These are phyloP conservation scores for Synergus umbraculus DNA, from an alignment of 2,888 invertebrate species.

Conservation along the genomic window DNA sequence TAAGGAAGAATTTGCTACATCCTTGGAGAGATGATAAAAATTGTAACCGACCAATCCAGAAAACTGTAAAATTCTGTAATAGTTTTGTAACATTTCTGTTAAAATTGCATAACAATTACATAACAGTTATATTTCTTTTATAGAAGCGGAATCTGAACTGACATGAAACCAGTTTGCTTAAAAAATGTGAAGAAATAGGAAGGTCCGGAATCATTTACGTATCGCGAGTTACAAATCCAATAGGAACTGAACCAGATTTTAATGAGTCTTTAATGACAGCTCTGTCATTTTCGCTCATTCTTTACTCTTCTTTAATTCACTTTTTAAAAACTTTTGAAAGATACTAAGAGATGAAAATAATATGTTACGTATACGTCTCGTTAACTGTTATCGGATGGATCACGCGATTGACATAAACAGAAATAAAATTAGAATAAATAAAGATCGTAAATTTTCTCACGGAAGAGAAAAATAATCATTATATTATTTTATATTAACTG, in stretches of 20 bases:
- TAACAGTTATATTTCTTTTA: too few species aligned
- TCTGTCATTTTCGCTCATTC: not conserved
- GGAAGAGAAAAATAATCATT: slow-evolving; percentile 2
- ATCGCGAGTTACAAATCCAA: not conserved
- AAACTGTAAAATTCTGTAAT: too few species aligned
- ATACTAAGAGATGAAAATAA: not conserved
- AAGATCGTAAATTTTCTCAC: not conserved
- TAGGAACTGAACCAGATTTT: not conserved
- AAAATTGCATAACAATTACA: too few species aligned
- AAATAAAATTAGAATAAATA: not conserved
- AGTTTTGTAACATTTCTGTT: too few species aligned
- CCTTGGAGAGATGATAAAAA: too few species aligned
- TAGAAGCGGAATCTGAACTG: too few species aligned
- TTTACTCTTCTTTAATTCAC: not conserved
- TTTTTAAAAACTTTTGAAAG: not conserved
- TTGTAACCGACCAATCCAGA: too few species aligned
- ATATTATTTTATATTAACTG: not conserved
- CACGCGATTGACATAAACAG: not conserved
- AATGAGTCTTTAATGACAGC: not conserved
- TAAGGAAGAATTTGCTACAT: too few species aligned
- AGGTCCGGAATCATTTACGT: not conserved
- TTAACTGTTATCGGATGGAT: not conserved
- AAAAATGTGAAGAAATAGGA: not conserved
- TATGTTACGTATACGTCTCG: not conserved
- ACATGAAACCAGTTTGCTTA: too few species aligned